Evolutionary conservation across 2,113 vertebrate species (phyloP), one percentile per base, ranked within the genome.

Genomic region (Gopherus flavomarginatus): DNA sequence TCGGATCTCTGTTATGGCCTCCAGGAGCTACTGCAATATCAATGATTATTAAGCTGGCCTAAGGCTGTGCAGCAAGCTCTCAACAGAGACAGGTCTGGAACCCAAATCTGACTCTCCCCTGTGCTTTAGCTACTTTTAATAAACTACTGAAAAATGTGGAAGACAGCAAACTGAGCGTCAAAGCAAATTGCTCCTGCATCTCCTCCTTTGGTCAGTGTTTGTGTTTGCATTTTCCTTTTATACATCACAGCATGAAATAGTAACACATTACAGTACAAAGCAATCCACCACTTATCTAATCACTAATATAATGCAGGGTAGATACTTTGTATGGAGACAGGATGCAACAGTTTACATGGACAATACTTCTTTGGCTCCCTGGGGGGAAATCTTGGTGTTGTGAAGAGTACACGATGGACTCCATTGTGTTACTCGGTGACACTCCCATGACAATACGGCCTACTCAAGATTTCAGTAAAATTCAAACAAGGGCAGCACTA

Each of bases 271-370:
- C 29, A 91, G 95, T 94, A 92, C 91, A 91, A 86, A 94, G 97
- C 93, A 83, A 80, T 80, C 57, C 91, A 84, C 4, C 95, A 94
- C 90, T 97, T 95, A 92, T 53, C 91, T 85, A 88, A 96, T 96
- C 86, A 53, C 4, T 79, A 90, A 59, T 85, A 0, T 81, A 79
- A 87, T 8, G 6, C 0, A 38, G 95, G 88, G 47, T 2, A 54
- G 86, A 77, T 12, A 1, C 83, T 80, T 29, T 53, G 81, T 49
- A 11, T 0, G 12, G 91, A 77, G 80, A 85, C 38, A 69, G 29
- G 19, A 87, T 47, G 85, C 85, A n/a, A 6, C 81, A 50, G 26
- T 38, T 65, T n/a, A 54, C 53, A 0, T 12, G 95, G 95, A 94
- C 95, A 95, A 90, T 47, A 47, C 47, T 47, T 83, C 26, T 1